phyloP scores from a whole-genome alignment of 2,888 invertebrate genomes.

The Diaphora mendica region DNA sequence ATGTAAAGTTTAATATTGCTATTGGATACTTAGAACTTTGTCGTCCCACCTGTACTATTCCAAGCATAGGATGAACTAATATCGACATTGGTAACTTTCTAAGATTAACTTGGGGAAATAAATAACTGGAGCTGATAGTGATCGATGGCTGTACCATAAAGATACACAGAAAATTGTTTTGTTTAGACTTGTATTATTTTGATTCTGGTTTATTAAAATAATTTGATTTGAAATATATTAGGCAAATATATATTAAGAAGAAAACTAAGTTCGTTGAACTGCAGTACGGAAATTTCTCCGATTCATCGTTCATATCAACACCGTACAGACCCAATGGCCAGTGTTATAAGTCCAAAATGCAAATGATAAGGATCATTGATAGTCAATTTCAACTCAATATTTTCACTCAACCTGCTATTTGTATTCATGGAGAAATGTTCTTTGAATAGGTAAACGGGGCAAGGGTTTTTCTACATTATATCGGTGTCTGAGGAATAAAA shows the following conservation, averaged over 20 bases:
- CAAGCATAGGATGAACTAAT: neutral
- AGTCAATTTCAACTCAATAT: slow-evolving; percentile 71
- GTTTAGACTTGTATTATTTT: neutral
- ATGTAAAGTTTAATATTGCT: slow-evolving; percentile 2
- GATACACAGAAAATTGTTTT: neutral
- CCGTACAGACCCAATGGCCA: slow-evolving; percentile 13
- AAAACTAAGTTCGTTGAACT: neutral
- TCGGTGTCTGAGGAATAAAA: slow-evolving; percentile 66
- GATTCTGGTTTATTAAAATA: neutral
- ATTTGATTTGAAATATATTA: neutral
- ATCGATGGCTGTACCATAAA: neutral
- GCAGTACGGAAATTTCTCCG: neutral
- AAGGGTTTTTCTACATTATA: slow-evolving; percentile 69
- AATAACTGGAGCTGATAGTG: neutral
- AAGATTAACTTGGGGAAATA: neutral
- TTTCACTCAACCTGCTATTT: slow-evolving; percentile 72
- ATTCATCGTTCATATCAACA: neutral
- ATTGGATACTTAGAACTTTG: neutral
- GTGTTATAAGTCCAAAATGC: slow-evolving; percentile 33
- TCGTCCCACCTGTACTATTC: neutral
- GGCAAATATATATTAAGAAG: neutral
- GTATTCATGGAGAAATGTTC: slow-evolving; percentile 75
- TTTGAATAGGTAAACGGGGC: slow-evolving; percentile 74
- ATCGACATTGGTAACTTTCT: neutral
- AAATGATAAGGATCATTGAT: slow-evolving; percentile 62